Conservation (phyloP, 2,113 vertebrate species). For the Apistogramma diplotaenia region DNA sequence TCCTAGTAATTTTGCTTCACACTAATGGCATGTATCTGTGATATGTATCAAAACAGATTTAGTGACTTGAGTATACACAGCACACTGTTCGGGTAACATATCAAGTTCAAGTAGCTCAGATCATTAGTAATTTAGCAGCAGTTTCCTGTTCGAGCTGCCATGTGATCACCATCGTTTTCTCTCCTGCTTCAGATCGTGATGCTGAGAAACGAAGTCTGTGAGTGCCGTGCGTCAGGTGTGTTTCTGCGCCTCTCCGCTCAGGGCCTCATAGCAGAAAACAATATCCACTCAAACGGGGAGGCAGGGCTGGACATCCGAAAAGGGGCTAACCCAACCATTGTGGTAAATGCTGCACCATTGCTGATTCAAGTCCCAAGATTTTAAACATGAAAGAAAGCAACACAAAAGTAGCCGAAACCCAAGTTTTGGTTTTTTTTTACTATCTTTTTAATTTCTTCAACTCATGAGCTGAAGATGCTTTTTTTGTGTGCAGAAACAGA, state of each 20-base stretch:
- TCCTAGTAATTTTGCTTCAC: background rate
- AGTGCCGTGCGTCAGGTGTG: conserved; percentile 84
- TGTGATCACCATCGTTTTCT: conserved; percentile 1
- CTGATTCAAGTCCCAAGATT: background rate
- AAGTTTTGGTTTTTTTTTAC: background rate
- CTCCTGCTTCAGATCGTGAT: conserved; percentile 79
- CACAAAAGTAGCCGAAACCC: too few species aligned
- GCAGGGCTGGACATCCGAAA: conserved; percentile 86
- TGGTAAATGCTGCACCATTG: conserved; percentile 70
- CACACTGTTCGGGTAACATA: background rate
- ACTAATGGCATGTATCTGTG: background rate
- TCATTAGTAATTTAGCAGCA: conserved; percentile 40
- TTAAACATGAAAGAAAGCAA: background rate
- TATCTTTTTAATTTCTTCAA: background rate
- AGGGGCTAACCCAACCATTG: conserved; percentile 83
- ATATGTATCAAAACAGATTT: background rate
- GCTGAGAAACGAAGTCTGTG: conserved; percentile 85
- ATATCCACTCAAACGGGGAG: conserved; percentile 84
- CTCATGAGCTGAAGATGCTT: background rate
- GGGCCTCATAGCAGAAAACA: conserved; percentile 86
- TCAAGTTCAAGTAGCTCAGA: background rate
- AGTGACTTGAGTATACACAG: background rate
- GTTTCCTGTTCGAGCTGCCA: background rate
- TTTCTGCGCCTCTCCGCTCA: conserved; percentile 85
- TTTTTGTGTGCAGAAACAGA: background rate